phyloP scores from a whole-genome alignment of 2,113 vertebrate species.

The Chitala chitala region DNA sequence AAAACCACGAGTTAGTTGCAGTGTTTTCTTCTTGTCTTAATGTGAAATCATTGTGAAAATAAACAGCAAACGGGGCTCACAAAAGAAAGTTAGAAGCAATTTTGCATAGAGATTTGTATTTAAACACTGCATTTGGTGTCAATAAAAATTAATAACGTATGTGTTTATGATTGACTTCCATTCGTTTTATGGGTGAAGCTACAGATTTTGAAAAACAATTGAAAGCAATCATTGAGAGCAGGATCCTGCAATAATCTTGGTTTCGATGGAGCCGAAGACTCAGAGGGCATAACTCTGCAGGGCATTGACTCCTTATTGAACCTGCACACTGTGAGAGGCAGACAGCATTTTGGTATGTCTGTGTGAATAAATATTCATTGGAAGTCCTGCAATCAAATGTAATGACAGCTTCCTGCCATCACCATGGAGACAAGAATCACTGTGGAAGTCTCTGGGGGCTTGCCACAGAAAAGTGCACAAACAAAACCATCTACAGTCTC shows the following conservation, averaged over 20 bases:
- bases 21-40: too few species aligned
- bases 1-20: too few species aligned
- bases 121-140: neutral
- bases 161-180: neutral
- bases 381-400: slow-evolving; percentile 23
- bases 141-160: neutral
- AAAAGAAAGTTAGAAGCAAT: too few species aligned
- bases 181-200: neutral
- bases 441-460: slow-evolving; percentile 8
- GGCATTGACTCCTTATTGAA: neutral
- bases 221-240: neutral
- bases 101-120: too few species aligned
- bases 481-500: neutral
- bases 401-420: slow-evolving; percentile 22
- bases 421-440: slow-evolving; percentile 32
- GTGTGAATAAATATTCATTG: slow-evolving; percentile 28
- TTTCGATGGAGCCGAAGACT: neutral
- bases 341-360: neutral
- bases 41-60: too few species aligned
- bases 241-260: slow-evolving; percentile 4
- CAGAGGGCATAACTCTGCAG: neutral
- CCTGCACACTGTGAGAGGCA: slow-evolving; percentile 1
- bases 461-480: neutral
- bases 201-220: neutral
- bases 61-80: too few species aligned